These are phyloP conservation scores for Apantesis nais DNA, from an alignment of 2,888 invertebrate genomes.

Conservation along the genomic window DNA sequence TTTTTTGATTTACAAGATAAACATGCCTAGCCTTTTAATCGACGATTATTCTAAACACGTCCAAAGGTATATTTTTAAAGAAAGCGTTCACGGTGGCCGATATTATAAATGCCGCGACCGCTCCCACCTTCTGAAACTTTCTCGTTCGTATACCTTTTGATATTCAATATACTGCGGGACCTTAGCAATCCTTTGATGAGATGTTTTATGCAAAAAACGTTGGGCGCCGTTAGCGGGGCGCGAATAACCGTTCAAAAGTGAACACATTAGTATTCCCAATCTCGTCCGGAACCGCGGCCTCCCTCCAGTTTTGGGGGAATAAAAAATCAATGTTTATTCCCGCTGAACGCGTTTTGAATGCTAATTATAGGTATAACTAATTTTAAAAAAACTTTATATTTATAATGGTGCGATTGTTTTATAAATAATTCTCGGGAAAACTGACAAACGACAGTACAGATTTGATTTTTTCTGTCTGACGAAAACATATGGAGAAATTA, in stretches of 20 bases:
- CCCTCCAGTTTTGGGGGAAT: constrained; percentile 80
- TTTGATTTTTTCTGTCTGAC: constrained; percentile 54
- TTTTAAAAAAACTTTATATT: constrained; percentile 69
- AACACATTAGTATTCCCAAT: constrained; percentile 83
- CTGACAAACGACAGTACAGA: constrained; percentile 49
- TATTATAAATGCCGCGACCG: constrained; percentile 76
- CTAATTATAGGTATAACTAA: constrained; percentile 81
- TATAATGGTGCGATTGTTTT: constrained; percentile 67
- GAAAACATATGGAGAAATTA: not conserved
- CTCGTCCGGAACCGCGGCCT: constrained; percentile 67
- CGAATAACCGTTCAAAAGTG: constrained; percentile 84
- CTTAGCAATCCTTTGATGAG: constrained; percentile 86
- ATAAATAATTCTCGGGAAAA: constrained; percentile 52
- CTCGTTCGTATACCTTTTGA: constrained; percentile 81
- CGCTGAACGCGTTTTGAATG: constrained; percentile 79
- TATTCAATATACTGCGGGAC: constrained; percentile 84
- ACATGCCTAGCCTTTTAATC: constrained; percentile 49
- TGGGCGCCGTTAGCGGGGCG: constrained; percentile 80
- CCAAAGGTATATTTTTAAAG: constrained; percentile 83
- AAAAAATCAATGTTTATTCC: constrained; percentile 86
- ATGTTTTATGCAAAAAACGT: constrained; percentile 86
- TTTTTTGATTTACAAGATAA: constrained; percentile 54
- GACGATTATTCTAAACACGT: constrained; percentile 80
- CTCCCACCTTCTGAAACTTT: constrained; percentile 75
- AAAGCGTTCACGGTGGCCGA: constrained; percentile 77